A percentile compares a stretch with the other conserved stretches of the same genome.
These are phyloP conservation scores for Falco columbarius DNA, from an alignment of 2,797 vertebrate genomes.

Conservation along the genomic window DNA sequence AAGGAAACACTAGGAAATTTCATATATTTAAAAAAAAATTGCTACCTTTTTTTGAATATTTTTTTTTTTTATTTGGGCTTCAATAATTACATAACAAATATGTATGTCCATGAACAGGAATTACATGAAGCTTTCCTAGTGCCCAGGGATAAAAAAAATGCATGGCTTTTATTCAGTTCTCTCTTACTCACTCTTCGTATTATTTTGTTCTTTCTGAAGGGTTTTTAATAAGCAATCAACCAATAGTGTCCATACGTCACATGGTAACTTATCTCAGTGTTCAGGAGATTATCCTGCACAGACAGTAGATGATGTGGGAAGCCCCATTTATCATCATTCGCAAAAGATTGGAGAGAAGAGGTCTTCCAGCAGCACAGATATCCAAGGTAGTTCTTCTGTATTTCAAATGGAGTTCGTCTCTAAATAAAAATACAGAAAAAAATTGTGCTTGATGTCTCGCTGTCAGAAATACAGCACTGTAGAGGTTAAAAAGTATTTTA, in stretches of 20 bases:
- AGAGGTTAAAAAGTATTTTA: not conserved
- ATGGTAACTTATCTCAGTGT: slow-evolving; percentile 85
- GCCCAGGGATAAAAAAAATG: not conserved
- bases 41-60: not conserved
- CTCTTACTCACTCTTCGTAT: not conserved
- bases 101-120: not conserved
- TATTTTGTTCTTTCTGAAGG: slow-evolving; percentile 73
- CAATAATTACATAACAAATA: not conserved
- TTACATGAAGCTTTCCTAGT: not conserved
- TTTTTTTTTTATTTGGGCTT: not conserved
- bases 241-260: slow-evolving; percentile 80
- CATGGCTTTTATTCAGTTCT: not conserved
- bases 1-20: not conserved
- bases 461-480: not conserved
- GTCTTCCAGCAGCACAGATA: slow-evolving; percentile 86
- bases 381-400: slow-evolving; percentile 82
- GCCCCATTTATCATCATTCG: slow-evolving; percentile 75
- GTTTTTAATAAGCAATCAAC: slow-evolving; percentile 82
- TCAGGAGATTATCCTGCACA: slow-evolving; percentile 82
- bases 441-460: not conserved
- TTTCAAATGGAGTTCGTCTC: not conserved
- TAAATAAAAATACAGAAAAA: not conserved
- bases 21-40: not conserved
- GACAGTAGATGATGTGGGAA: slow-evolving; percentile 84
- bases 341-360: slow-evolving; percentile 86